Percentiles rank a stretch among this genome's conserved stretches.
Conservation (phyloP, 2,113 vertebrate species). For the Amazona guildingii region DNA sequence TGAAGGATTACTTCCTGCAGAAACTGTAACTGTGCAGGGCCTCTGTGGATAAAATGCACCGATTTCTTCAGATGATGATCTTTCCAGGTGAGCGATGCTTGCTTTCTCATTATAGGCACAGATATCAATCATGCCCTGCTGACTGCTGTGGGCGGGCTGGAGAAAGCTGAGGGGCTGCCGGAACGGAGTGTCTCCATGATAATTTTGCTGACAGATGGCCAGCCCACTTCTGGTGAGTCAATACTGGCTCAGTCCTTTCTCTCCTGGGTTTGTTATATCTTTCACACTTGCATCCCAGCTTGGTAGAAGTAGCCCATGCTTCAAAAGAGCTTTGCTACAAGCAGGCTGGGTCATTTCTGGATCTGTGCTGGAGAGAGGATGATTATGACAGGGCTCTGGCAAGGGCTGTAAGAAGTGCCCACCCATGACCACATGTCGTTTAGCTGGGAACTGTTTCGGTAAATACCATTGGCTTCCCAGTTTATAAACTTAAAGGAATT, state of each 20-base stretch:
- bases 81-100: background rate
- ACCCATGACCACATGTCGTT: background rate
- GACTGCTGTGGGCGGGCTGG: constrained; percentile 72
- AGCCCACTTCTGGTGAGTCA: constrained; percentile 84
- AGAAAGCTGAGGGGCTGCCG: constrained; percentile 58
- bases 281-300: background rate
- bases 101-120: constrained; percentile 73
- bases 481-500: background rate
- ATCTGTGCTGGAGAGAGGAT: fast-evolving
- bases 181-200: constrained; percentile 80
- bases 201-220: constrained; percentile 90
- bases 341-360: background rate
- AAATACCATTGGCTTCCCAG: background rate
- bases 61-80: background rate
- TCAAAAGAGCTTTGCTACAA: background rate
- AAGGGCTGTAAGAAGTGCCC: background rate
- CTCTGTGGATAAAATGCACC: background rate
- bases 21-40: background rate
- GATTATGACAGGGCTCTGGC: background rate
- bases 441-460: background rate
- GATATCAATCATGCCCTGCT: constrained; percentile 82
- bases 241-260: background rate
- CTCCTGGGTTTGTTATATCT: background rate
- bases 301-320: background rate
- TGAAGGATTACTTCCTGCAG: background rate